A percentile compares a stretch with the other conserved stretches of the same genome.
Evolutionary conservation across 2,888 invertebrate species (phyloP).

Genomic region (Allolobophora icterica): DNA sequence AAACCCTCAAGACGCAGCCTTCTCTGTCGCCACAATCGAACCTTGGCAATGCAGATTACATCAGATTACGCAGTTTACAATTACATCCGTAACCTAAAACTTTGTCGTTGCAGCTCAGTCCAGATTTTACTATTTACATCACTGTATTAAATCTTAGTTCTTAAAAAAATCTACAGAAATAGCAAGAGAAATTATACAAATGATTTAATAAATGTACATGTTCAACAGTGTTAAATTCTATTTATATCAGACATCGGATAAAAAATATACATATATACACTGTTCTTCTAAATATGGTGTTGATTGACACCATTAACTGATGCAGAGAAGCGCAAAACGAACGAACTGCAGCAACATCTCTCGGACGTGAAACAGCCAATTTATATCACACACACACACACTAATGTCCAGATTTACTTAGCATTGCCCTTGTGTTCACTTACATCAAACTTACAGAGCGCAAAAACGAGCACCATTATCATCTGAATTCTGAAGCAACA

Average conservation of each 20-base stretch:
- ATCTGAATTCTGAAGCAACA: conserved; percentile 10
- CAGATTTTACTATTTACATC: not conserved
- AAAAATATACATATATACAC: not conserved
- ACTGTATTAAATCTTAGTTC: not conserved
- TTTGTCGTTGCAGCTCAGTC: not conserved
- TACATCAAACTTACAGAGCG: not conserved
- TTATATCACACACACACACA: not conserved
- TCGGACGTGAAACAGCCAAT: not conserved
- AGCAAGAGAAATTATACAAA: not conserved
- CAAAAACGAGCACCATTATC: not conserved
- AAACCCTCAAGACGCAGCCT: not conserved
- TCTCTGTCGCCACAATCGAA: not conserved
- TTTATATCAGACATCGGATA: not conserved
- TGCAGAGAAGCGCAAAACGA: not conserved
- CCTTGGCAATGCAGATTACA: not conserved
- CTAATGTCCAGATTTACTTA: not conserved
- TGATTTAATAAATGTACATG: not conserved
- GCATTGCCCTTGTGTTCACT: not conserved
- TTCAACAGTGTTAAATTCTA: not conserved
- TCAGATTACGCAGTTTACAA: no score
- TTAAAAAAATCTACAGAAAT: not conserved
- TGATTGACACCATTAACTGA: not conserved
- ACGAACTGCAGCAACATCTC: not conserved
- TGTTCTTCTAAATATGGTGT: not conserved
- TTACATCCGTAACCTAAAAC: not conserved